Base-by-base conservation (phyloP, 2,797 vertebrate genomes). In the Prionace glauca region DNA sequence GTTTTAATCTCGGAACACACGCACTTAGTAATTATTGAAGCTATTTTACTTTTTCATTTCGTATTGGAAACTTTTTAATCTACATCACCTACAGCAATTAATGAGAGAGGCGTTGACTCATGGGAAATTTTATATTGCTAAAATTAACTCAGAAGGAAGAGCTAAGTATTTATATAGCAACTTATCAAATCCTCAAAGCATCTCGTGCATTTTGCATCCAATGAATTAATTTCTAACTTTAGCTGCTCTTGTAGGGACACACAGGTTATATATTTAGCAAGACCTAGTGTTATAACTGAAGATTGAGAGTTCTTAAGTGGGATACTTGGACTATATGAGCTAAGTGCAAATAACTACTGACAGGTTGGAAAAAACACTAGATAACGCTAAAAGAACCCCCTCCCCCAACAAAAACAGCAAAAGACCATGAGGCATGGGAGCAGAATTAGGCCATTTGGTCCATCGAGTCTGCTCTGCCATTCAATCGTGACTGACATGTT, bases 1-100 rank as follows among this genome's bases (percentile, higher is more conserved):
- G 94, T 96, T 96, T 96, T 96, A 95, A 0, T 96, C 96, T 96
- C 88, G 87, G 71, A 79, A 95, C 95, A 65, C 74, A 95, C 94
- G 41, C 96, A 96, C 88, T 95, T 96, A 95, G 84, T 96, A 95
- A 24, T 32, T 96, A 41, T 45, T 0, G 24, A 77, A 95, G 24
- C 26, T 94, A 72, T 36, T 72, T 94, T 72, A 29, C 92, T 72
- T 74, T 69, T 45, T 12, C 36, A 74, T 50, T 72, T 50, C 74
- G 36, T 74, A 71, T 74, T 94, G n/a, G 62, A 91, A 94, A 50
- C 11, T 2, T 1, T 29, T 56, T 50, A 74, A 41, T 72, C 36
- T 71, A 7, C 3, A 45, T n/a, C 36, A 32, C 22, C 24, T 29
- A 72, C 41, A 72, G 36, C 41, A 24, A 72, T 94, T 72, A 94